Evolutionary conservation across 2,888 invertebrate genomes (phyloP).

Genomic region (Cancer borealis): DNA sequence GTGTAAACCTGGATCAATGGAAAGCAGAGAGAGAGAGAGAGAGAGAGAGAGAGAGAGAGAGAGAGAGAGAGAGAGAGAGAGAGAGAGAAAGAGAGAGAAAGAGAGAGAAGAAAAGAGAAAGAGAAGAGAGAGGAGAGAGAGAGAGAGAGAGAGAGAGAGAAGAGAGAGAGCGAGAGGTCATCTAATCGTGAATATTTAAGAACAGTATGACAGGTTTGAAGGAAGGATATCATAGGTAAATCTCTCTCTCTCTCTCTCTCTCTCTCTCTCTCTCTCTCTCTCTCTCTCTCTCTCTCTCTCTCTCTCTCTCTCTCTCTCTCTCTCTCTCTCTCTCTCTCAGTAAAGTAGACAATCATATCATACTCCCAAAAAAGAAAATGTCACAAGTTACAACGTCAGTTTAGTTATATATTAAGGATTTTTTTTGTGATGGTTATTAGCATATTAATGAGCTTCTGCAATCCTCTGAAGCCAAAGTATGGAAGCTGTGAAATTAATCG

Average conservation of each 20-base stretch:
- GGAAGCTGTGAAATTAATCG: background rate
- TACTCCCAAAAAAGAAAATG: background rate
- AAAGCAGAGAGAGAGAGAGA: background rate
- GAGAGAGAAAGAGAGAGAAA: background rate
- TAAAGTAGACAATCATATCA: background rate
- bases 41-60: background rate
- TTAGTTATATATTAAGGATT: background rate
- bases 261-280: background rate
- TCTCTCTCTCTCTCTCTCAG: background rate
- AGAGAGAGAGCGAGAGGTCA: background rate
- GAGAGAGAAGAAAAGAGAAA: background rate
- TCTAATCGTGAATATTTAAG: too few relatives aligned
- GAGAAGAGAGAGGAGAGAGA: constrained; percentile 4
- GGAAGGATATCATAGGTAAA: too few relatives aligned
- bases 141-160: constrained; percentile 5
- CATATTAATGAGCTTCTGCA: background rate
- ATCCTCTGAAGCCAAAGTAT: background rate
- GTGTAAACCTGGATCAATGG: background rate
- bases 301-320: constrained; percentile 20
- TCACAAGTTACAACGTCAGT: background rate
- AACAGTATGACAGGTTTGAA: too few relatives aligned
- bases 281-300: background rate
- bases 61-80: constrained; percentile 20
- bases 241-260: too few relatives aligned
- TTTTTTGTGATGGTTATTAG: background rate